Evolutionary conservation across 1,140 invertebrate genomes (phyloP).

Genomic region (Papilio machaon): DNA sequence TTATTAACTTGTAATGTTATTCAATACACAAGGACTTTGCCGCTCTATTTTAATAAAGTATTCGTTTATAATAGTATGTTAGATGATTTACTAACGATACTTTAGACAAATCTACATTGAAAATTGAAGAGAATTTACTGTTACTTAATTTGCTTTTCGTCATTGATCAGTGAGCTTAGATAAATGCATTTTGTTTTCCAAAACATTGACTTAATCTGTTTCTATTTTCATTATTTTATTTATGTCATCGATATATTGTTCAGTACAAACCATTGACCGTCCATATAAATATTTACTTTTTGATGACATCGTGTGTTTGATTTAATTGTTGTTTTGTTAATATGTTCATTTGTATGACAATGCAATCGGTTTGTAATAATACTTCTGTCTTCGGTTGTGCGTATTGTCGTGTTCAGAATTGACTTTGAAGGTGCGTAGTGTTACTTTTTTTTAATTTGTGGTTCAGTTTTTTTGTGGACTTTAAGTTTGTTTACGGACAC

Average conservation of each 20-base stretch:
- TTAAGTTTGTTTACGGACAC: background rate
- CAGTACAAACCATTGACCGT: background rate
- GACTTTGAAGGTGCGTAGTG: background rate
- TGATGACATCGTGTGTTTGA: conserved; percentile 28
- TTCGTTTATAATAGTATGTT: background rate
- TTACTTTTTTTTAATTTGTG: background rate
- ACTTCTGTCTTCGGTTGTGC: background rate
- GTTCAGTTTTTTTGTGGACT: background rate
- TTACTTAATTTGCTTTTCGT: background rate
- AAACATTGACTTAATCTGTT: conserved; percentile 14
- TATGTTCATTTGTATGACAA: background rate
- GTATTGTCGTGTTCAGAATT: background rate
- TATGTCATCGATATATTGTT: conserved; percentile 10
- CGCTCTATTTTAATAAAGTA: conserved; percentile 15
- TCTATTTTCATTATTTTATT: conserved; percentile 7
- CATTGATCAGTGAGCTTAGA: background rate
- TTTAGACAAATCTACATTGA: background rate
- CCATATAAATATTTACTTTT: conserved; percentile 15
- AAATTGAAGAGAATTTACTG: background rate
- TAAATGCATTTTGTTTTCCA: background rate
- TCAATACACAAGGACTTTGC: conserved; percentile 22
- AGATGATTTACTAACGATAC: background rate
- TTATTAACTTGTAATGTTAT: conserved; percentile 30
- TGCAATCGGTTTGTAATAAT: conserved; percentile 14
- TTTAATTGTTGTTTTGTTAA: conserved; percentile 21